Evolutionary conservation across 2,113 vertebrate genomes (phyloP).

Genomic region (Indri indri): DNA sequence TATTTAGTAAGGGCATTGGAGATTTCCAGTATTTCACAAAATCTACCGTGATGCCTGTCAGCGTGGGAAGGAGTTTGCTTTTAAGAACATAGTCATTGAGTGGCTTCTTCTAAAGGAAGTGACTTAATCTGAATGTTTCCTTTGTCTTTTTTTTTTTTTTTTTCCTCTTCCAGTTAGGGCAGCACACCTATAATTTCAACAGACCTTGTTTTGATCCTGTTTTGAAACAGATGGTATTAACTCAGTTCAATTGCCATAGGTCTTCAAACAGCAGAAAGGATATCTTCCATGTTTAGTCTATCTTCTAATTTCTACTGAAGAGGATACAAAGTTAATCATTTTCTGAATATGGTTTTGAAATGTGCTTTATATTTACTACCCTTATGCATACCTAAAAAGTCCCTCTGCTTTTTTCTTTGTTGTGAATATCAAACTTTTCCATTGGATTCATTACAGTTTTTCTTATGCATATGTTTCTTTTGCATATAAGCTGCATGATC

Average conservation of each 20-base stretch:
- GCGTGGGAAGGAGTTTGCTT: background rate
- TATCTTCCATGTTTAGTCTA: background rate
- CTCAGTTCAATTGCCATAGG: background rate
- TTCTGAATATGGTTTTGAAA: background rate
- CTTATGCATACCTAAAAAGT: background rate
- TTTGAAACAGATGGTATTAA: background rate
- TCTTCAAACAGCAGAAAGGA: background rate
- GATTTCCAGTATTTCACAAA: conserved; percentile 15
- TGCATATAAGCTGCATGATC: background rate
- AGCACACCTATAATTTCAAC: background rate
- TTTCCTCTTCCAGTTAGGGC: background rate
- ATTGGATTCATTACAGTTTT: background rate
- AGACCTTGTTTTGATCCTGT: background rate
- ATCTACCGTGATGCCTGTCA: background rate
- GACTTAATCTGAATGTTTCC: background rate
- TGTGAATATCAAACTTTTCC: background rate
- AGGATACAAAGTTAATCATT: background rate
- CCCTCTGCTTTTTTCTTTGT: background rate
- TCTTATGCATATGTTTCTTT: background rate
- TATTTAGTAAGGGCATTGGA: background rate
- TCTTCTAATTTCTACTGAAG: background rate
- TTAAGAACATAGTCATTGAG: background rate
- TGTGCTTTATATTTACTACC: background rate
- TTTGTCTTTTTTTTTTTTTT: background rate
- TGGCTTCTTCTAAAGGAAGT: conserved; percentile 16